These are phyloP conservation scores for Hypanus sabinus DNA, from an alignment of 2,113 vertebrate species.

Conservation along the genomic window DNA sequence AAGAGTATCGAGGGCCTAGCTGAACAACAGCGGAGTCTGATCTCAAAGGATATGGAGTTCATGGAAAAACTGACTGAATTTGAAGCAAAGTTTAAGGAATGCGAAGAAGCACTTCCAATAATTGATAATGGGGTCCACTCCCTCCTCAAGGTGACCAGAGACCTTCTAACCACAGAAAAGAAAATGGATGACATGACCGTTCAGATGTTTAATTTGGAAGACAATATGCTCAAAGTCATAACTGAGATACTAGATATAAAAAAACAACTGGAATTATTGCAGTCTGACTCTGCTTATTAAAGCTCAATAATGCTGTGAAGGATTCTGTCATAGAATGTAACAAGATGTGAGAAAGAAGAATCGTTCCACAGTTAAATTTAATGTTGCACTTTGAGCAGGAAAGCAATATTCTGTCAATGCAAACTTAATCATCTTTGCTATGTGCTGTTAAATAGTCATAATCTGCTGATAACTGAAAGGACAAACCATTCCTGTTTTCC, in stretches of 20 bases:
- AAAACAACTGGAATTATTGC: conserved; percentile 63
- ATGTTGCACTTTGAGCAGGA: background rate
- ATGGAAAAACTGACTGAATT: conserved; percentile 57
- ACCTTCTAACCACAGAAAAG: conserved; percentile 63
- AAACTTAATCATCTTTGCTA: background rate
- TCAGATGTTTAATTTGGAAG: conserved; percentile 71
- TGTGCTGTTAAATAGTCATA: background rate
- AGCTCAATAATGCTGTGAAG: conserved; percentile 59
- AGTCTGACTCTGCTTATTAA: conserved; percentile 58
- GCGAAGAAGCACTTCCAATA: conserved; percentile 65
- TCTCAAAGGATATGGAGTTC: conserved; percentile 56
- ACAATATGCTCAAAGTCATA: conserved; percentile 66
- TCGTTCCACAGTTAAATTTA: background rate
- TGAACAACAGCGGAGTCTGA: conserved; percentile 55
- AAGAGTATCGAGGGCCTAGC: conserved; percentile 61
- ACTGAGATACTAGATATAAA: conserved; percentile 63
- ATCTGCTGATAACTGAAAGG: background rate
- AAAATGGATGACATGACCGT: conserved; percentile 67
- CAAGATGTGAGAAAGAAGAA: conserved; percentile 29
- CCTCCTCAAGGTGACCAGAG: conserved; percentile 68
- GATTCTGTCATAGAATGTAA: conserved; percentile 52
- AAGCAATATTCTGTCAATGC: background rate
- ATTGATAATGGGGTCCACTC: conserved; percentile 74
- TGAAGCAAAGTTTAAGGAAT: conserved; percentile 64
- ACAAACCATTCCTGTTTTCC: background rate